Conservation (phyloP, 2,888 invertebrate genomes). For the Timema cristinae region DNA sequence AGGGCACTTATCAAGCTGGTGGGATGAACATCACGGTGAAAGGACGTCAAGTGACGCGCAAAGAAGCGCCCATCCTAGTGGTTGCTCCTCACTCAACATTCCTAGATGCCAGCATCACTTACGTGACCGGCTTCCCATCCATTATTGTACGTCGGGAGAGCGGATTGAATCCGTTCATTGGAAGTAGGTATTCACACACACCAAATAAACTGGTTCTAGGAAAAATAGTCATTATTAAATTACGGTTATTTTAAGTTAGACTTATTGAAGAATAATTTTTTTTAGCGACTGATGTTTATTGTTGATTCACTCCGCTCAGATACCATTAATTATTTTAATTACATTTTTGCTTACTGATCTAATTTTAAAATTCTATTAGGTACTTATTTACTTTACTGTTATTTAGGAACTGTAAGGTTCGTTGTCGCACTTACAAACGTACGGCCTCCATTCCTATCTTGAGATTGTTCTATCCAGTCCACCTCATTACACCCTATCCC, state of each 20-base stretch:
- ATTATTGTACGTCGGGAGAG: conserved; percentile 79
- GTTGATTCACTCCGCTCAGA: too few species aligned
- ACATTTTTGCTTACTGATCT: too few species aligned
- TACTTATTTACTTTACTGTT: too few species aligned
- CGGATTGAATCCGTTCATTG: conserved; percentile 74
- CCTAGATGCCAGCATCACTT: conserved; percentile 81
- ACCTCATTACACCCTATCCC: too few species aligned
- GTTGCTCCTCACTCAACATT: conserved; percentile 87
- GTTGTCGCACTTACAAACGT: too few species aligned
- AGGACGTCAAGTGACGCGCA: conserved; percentile 68
- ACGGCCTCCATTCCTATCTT: too few species aligned
- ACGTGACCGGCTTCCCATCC: conserved; percentile 76
- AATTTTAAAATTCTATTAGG: too few species aligned
- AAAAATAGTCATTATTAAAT: neutral
- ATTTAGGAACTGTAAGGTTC: too few species aligned
- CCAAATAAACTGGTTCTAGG: conserved; percentile 12
- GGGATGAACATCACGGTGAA: conserved; percentile 75
- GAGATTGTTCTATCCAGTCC: too few species aligned
- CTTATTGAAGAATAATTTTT: neutral
- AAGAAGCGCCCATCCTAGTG: conserved; percentile 81
- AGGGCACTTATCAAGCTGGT: conserved; percentile 68
- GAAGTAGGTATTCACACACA: conserved; percentile 65
- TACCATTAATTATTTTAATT: too few species aligned
- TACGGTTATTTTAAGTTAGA: neutral
- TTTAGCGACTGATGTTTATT: neutral